Evolutionary conservation across 2,797 vertebrate species (phyloP).

Genomic region (Ceryle rudis): DNA sequence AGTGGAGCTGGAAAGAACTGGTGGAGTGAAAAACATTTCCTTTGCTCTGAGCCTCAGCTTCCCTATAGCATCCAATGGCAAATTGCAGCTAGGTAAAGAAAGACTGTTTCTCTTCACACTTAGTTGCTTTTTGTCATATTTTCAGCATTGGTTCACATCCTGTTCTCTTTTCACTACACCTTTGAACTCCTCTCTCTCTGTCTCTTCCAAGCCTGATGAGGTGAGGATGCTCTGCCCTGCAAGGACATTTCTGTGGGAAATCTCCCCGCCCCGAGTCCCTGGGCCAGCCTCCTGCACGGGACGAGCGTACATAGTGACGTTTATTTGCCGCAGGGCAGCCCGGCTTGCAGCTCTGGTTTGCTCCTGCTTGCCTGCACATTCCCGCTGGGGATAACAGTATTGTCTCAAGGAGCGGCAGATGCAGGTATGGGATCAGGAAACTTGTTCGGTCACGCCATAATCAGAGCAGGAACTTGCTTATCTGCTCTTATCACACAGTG

Average conservation of each 20-base stretch:
- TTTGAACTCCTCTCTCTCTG: neutral
- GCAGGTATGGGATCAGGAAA: constrained; percentile 2
- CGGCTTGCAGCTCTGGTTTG: neutral
- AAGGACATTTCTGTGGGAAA: neutral
- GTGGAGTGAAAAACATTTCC: neutral
- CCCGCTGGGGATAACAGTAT: constrained; percentile 51
- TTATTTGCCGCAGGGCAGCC: neutral
- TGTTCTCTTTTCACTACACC: neutral
- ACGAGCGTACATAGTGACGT: neutral
- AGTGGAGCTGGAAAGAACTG: neutral
- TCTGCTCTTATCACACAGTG: neutral
- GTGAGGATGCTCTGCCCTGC: neutral
- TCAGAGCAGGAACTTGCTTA: constrained; percentile 39
- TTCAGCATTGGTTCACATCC: neutral
- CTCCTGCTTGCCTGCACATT: constrained; percentile 49
- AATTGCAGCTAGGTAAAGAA: neutral
- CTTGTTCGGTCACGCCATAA: constrained; percentile 65
- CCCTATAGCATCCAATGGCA: neutral
- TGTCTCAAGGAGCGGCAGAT: constrained; percentile 64
- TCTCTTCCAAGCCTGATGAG: neutral
- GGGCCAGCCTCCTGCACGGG: neutral
- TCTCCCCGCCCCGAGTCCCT: neutral
- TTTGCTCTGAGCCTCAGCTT: neutral
- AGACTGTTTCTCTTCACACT: neutral
- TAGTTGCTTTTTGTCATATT: neutral